These are phyloP conservation scores for Mormyrops attenuatus DNA, from an alignment of 2,797 vertebrate species.

Conservation along the genomic window DNA sequence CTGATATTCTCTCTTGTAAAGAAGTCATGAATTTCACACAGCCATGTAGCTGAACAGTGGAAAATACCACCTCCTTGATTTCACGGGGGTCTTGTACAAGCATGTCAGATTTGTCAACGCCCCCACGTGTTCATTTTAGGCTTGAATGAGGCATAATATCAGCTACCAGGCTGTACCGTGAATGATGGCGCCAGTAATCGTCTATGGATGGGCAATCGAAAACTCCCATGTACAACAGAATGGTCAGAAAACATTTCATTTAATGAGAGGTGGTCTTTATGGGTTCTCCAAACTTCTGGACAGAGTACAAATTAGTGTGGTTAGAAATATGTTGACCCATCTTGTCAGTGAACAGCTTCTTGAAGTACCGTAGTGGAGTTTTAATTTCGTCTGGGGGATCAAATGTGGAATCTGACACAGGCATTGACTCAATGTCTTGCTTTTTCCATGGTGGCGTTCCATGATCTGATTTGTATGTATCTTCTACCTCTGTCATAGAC, in stretches of 20 bases:
- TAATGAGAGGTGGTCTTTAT: neutral
- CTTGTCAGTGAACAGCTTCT: neutral
- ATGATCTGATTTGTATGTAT: neutral
- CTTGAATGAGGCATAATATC: slow-evolving; percentile 18
- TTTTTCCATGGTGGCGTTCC: neutral
- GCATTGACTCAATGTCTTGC: neutral
- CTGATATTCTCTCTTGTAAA: neutral
- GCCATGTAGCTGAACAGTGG: neutral
- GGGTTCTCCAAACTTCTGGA: neutral
- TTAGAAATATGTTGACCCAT: neutral
- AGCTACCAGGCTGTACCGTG: neutral
- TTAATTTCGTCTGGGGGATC: neutral
- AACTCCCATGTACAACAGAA: slow-evolving; percentile 24
- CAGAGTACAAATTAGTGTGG: neutral
- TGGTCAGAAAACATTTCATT: neutral
- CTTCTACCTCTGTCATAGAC: neutral
- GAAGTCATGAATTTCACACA: neutral
- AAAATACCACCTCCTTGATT: neutral
- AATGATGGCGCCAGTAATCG: slow-evolving; percentile 16
- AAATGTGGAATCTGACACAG: neutral
- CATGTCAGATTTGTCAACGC: neutral
- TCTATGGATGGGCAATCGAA: slow-evolving; percentile 18
- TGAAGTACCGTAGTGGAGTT: neutral
- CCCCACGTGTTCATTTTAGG: neutral
- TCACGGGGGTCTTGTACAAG: neutral